Evolutionary conservation across 2,113 vertebrate genomes (phyloP), one percentile per base, ranked within the genome.

Genomic region (Lepisosteus osseus): DNA sequence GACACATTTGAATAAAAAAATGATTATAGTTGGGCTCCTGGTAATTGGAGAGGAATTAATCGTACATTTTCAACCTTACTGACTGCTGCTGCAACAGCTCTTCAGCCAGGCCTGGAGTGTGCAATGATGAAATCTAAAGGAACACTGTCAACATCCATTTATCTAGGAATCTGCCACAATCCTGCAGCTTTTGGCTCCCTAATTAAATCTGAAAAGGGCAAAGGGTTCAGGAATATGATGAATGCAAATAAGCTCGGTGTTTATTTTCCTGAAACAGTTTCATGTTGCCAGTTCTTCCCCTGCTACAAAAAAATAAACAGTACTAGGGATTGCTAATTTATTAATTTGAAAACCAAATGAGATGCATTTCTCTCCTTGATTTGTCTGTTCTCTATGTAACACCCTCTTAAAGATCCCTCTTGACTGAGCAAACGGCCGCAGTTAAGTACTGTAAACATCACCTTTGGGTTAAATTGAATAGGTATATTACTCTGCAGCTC

Each of bases 311-410:
- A 13, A 59, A 59, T 15, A 14, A 15, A 15, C n/a, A 59, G 57
- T n/a, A 59, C n/a, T n/a, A 51, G 47, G 11, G 0, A 59, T 59
- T 59, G 57, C 57, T 59, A n/a, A 59, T 14, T 59, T 15, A 13
- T 61, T 64, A 63, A 74, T 72, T 74, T 68, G 54, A 57, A 69
- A 76, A 67, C 7, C 47, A 67, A 74, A 77, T 75, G 57, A 71
- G 59, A 47, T 15, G n/a, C 9, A 59, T 13, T 59, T 70, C 65
- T 64, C 65, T 44, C 42, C 61, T 44, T 64, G 54, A 45, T 62
- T 69, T 29, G 14, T 14, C 62, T 66, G 67, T 47, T 77, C 74
- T 70, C 69, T 65, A 67, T 76, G n/a, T 55, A 55, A 55, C 47
- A 51, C 47, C 9, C 5, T 9, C 9, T 51, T 51, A 51, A 51